phyloP scores from a whole-genome alignment of 2,888 invertebrate genomes.

The Synergus laeviventris region DNA sequence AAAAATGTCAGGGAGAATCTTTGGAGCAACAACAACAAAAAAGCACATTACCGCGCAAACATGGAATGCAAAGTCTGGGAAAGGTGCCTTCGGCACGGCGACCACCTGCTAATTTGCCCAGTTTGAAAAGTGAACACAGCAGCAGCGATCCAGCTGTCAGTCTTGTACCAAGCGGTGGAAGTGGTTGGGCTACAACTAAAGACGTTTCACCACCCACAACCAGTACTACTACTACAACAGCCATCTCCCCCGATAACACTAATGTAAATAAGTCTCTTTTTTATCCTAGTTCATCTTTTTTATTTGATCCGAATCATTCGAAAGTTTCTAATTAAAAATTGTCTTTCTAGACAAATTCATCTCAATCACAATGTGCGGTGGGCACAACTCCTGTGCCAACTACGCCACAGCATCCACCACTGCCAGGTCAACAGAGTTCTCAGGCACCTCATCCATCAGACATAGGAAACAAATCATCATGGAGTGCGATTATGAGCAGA shows the following conservation, averaged over 20 bases:
- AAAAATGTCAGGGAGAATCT: constrained; percentile 84
- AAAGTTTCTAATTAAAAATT: constrained; percentile 35
- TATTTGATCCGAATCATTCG: neutral
- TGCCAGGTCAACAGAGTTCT: constrained; percentile 70
- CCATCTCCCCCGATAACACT: constrained; percentile 69
- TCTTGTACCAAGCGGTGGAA: constrained; percentile 87
- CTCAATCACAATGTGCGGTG: constrained; percentile 71
- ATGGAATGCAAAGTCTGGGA: constrained; percentile 99
- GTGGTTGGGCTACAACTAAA: constrained; percentile 86
- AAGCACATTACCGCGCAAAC: constrained; percentile 95
- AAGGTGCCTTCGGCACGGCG: constrained; percentile 98
- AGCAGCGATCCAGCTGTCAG: constrained; percentile 87
- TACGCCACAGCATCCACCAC: constrained; percentile 67
- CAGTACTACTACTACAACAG: constrained; percentile 69
- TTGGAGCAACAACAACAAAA: constrained; percentile 92
- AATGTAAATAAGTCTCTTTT: constrained; percentile 59
- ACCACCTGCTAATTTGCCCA: constrained; percentile 99
- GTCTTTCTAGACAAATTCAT: constrained; percentile 67
- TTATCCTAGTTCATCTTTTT: neutral
- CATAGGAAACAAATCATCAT: constrained; percentile 73
- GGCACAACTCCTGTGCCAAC: constrained; percentile 66
- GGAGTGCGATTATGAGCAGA: constrained; percentile 75
- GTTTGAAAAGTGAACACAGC: constrained; percentile 96
- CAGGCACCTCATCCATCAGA: constrained; percentile 70
- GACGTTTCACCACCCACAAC: constrained; percentile 76